phyloP scores from a whole-genome alignment of 2,113 vertebrate genomes.

The Phocoena phocoena region DNA sequence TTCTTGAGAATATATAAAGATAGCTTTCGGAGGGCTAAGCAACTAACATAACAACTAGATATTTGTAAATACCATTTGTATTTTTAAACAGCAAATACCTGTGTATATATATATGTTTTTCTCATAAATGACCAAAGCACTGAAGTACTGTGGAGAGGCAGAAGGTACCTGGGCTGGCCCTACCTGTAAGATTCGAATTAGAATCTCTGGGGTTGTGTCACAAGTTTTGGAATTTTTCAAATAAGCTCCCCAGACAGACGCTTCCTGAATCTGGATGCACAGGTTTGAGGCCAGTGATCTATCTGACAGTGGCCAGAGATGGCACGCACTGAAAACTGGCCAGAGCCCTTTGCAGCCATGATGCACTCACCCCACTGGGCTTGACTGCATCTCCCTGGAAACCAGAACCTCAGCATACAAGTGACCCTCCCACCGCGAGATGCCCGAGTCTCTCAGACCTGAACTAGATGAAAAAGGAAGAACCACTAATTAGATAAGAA shows the following conservation, averaged over 20 bases:
- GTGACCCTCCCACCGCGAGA: background rate
- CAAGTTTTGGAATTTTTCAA: background rate
- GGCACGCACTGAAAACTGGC: background rate
- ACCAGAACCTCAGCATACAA: too few relatives aligned
- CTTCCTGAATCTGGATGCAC: background rate
- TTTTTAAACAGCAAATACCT: background rate
- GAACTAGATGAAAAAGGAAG: background rate
- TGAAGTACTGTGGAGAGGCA: background rate
- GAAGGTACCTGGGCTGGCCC: background rate
- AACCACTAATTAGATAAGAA: background rate
- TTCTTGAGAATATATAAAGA: background rate
- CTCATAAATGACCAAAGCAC: background rate
- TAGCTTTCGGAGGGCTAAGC: background rate
- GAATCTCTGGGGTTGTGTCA: background rate
- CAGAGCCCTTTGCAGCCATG: background rate
- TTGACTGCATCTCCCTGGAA: background rate
- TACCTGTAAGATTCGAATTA: background rate
- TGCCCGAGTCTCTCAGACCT: background rate
- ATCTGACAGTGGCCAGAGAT: background rate
- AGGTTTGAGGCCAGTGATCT: background rate
- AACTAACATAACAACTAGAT: background rate
- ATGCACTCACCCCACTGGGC: background rate
- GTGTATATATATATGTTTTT: background rate
- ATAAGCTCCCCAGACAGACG: background rate
- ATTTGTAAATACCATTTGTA: background rate